Conservation (phyloP, 2,113 vertebrate species). For the Phodopus roborovskii region DNA sequence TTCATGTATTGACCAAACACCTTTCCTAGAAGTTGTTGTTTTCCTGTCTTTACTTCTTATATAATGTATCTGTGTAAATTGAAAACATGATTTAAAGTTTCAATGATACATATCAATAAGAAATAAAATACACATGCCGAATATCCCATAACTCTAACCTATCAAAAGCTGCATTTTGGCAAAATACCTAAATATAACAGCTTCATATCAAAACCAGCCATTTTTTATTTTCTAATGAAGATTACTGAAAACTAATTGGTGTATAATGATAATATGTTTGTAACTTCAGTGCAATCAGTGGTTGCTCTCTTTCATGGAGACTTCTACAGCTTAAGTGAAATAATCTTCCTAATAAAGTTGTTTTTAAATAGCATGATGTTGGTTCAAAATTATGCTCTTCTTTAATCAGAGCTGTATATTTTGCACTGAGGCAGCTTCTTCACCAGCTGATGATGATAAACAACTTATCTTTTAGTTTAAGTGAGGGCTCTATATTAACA, state of each 20-base stretch:
- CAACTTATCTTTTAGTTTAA: slow-evolving; percentile 29
- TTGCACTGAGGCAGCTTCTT: background rate
- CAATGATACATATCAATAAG: background rate
- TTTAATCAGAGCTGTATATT: slow-evolving; percentile 16
- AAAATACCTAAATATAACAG: background rate
- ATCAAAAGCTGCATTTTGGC: background rate
- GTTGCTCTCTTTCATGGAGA: background rate
- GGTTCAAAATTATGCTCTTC: slow-evolving; percentile 13
- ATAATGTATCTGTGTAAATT: background rate
- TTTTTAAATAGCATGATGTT: slow-evolving; percentile 36
- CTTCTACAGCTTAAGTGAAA: background rate
- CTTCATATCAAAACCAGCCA: background rate
- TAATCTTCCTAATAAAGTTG: slow-evolving; percentile 31
- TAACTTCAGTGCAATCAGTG: background rate
- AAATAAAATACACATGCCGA: background rate
- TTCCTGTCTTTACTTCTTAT: background rate
- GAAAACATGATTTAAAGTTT: background rate
- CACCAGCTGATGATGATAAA: slow-evolving; percentile 29
- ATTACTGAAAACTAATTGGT: background rate
- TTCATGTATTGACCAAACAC: background rate
- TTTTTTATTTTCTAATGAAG: slow-evolving; percentile 12
- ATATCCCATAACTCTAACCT: background rate
- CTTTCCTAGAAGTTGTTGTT: background rate
- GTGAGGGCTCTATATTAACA: slow-evolving; percentile 27
- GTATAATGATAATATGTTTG: background rate